Percentiles rank a stretch among this genome's conserved stretches.
Conservation (phyloP, 1,140 invertebrate genomes). For the Parapsyche elsis region DNA sequence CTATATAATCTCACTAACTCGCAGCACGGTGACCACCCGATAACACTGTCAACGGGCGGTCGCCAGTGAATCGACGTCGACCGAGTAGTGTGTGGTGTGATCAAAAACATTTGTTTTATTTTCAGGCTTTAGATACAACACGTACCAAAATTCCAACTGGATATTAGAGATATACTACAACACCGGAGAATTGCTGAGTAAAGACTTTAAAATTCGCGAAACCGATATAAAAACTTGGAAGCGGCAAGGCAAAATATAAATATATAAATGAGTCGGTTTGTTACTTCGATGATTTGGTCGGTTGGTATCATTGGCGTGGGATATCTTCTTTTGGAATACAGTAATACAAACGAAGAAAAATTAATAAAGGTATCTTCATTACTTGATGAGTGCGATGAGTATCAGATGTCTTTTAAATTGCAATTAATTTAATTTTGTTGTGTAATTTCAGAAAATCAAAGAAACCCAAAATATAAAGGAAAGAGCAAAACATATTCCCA, state of each 20-base stretch:
- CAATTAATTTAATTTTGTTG: not conserved
- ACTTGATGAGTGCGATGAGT: too few relatives aligned
- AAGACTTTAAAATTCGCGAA: constrained; percentile 44
- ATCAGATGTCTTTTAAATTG: not conserved
- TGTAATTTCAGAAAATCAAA: not conserved
- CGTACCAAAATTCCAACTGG: constrained; percentile 34
- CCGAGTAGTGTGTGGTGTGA: too few relatives aligned
- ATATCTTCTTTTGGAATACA: constrained; percentile 3
- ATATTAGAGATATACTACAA: constrained; percentile 46
- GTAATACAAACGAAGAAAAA: constrained; percentile 11
- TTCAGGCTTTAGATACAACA: constrained; percentile 41
- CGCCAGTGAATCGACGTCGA: too few relatives aligned
- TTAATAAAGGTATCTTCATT: not conserved
- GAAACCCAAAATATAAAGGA: not conserved
- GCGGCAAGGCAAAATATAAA: constrained; percentile 1
- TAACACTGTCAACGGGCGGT: too few relatives aligned
- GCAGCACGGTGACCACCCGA: too few relatives aligned
- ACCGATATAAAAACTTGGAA: constrained; percentile 48
- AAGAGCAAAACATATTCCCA: not conserved
- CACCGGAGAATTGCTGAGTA: constrained; percentile 43
- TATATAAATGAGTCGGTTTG: constrained; percentile 39
- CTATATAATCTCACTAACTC: too few relatives aligned
- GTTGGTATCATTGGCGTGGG: not conserved
- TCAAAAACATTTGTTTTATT: constrained; percentile 21
- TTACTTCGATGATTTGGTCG: constrained; percentile 27